These are phyloP conservation scores for Campylorhamphus procurvoides DNA, from an alignment of 2,113 vertebrate species.

Conservation along the genomic window DNA sequence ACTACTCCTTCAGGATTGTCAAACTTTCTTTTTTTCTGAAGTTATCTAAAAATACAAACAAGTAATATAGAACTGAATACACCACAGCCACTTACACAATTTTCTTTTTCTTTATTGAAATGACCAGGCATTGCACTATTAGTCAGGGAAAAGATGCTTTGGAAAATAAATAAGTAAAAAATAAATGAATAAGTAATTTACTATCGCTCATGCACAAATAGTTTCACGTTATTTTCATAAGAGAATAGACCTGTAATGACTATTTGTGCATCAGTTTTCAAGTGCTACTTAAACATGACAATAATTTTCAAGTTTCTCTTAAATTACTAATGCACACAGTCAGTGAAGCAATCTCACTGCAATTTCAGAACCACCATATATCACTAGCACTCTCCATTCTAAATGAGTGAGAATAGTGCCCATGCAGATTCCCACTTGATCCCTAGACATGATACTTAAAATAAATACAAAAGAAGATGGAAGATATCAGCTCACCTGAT, in stretches of 20 bases:
- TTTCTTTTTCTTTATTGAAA: background rate
- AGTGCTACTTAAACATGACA: background rate
- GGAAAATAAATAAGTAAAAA: background rate
- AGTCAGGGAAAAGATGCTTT: background rate
- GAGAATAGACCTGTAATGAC: background rate
- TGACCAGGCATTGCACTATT: background rate
- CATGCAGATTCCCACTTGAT: background rate
- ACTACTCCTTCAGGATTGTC: background rate
- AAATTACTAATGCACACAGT: background rate
- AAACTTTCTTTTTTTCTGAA: background rate
- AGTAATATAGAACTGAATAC: background rate
- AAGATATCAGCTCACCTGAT: slow-evolving; percentile 82
- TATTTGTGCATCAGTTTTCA: background rate
- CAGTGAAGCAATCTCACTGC: background rate
- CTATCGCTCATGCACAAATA: background rate
- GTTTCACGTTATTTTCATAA: background rate
- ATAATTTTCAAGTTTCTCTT: background rate
- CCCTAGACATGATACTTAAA: background rate
- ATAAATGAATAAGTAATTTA: background rate
- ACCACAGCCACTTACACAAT: background rate
- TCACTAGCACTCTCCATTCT: background rate
- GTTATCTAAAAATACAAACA: background rate
- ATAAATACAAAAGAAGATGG: background rate
- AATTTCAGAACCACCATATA: background rate
- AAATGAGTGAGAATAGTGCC: background rate